Conservation (phyloP, 2,113 vertebrate species). For the Melanotaenia duboulayi region DNA sequence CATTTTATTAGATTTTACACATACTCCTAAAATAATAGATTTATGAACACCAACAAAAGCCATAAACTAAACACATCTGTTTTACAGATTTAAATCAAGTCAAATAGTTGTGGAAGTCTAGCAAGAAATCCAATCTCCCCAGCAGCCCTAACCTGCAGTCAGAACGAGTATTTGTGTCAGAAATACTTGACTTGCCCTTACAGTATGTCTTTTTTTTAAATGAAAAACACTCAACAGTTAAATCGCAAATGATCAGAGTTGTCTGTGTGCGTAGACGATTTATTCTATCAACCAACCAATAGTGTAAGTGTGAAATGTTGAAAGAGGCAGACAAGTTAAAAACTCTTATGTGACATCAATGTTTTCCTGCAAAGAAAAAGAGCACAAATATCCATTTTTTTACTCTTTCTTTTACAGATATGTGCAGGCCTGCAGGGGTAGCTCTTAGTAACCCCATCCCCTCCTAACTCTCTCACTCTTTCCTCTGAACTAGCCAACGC, state of each 20-base stretch:
- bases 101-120: not conserved
- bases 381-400: too few relatives aligned
- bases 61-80: not conserved
- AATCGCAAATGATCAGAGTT: slow-evolving; percentile 42
- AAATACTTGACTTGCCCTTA: slow-evolving; percentile 16
- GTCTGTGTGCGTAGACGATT: slow-evolving; percentile 14
- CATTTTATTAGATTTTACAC: not conserved
- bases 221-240: slow-evolving; percentile 54
- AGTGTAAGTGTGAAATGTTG: slow-evolving; percentile 14
- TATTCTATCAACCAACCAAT: slow-evolving; percentile 27
- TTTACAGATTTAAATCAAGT: slow-evolving; percentile 8
- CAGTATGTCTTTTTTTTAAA: slow-evolving; percentile 18
- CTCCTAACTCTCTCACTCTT: slow-evolving; percentile 27
- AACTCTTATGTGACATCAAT: slow-evolving; percentile 14
- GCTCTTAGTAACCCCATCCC: slow-evolving; percentile 25
- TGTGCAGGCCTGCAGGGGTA: slow-evolving; percentile 27
- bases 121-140: slow-evolving; percentile 8
- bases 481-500: slow-evolving; percentile 68
- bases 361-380: slow-evolving; percentile 14
- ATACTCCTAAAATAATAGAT: not conserved
- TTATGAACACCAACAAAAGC: not conserved
- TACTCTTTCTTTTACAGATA: slow-evolving; percentile 38
- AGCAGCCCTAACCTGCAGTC: slow-evolving; percentile 29
- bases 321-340: slow-evolving; percentile 33
- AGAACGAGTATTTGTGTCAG: slow-evolving; percentile 31